phyloP scores from a whole-genome alignment of 2,113 vertebrate species.

The Cyphomyrus plagiostoma region DNA sequence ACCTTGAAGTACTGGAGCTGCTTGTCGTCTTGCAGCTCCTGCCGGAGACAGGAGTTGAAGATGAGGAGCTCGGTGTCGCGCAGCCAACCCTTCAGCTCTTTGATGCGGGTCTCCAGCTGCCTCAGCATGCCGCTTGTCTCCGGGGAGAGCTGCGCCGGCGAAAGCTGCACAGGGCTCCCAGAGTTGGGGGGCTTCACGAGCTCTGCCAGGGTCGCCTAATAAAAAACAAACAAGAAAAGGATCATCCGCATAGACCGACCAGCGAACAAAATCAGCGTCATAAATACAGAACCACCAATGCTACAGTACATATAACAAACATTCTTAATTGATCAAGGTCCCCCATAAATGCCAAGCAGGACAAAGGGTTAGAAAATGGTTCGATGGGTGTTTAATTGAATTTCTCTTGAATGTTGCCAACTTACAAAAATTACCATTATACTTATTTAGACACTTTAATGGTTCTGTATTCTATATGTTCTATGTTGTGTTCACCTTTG shows the following conservation, averaged over 20 bases:
- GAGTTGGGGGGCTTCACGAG: conserved; percentile 64
- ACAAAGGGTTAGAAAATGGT: neutral
- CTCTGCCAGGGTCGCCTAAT: conserved; percentile 76
- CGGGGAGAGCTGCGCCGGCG: conserved; percentile 78
- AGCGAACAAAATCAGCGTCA: neutral
- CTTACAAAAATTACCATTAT: neutral
- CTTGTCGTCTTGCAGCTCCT: conserved; percentile 59
- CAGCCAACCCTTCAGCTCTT: conserved; percentile 94
- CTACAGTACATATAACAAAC: neutral
- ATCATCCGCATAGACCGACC: neutral
- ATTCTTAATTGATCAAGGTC: neutral
- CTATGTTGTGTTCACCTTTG: neutral
- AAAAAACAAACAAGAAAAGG: conserved; percentile 14
- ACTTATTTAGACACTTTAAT: neutral
- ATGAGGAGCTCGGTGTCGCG: conserved; percentile 96
- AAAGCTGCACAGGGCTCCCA: conserved; percentile 56
- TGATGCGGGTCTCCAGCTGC: conserved; percentile 89
- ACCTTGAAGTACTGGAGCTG: conserved; percentile 96
- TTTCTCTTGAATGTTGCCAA: neutral
- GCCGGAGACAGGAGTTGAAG: conserved; percentile 91
- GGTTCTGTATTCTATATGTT: neutral
- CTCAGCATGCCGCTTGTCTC: conserved; percentile 81
- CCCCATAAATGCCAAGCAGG: neutral
- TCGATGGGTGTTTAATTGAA: neutral
- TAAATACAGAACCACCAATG: neutral